phyloP scores from a whole-genome alignment of 1,140 invertebrate genomes.

The Cyclina sinensis region DNA sequence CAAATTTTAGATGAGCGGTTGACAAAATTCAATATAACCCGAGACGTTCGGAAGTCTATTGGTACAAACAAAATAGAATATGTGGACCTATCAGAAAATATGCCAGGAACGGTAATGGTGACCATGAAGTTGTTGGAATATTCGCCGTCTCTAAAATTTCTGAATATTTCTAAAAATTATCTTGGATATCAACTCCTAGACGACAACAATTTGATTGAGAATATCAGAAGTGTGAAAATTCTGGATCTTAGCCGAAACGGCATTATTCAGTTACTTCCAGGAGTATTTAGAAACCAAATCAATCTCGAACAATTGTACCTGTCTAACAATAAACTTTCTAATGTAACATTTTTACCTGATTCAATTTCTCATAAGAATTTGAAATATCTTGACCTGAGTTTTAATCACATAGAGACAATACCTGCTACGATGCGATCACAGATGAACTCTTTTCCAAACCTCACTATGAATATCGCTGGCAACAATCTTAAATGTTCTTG shows the following conservation, averaged over 20 bases:
- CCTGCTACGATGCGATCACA: neutral
- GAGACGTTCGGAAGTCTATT: neutral
- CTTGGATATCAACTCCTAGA: neutral
- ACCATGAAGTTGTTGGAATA: neutral
- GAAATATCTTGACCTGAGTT: neutral
- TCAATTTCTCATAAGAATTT: neutral
- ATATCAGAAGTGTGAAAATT: neutral
- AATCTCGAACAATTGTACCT: neutral
- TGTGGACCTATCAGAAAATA: neutral
- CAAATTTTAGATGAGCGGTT: neutral
- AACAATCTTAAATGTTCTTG: conserved; percentile 10
- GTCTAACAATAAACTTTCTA: neutral
- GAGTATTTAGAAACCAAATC: neutral
- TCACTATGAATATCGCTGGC: neutral
- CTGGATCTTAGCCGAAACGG: neutral
- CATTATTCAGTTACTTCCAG: neutral
- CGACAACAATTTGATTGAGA: neutral
- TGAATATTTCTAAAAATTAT: conserved; percentile 1
- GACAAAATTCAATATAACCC: neutral
- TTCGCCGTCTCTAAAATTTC: neutral
- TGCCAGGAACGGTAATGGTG: neutral
- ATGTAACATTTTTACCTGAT: neutral
- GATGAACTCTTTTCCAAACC: neutral
- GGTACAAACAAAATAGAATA: neutral
- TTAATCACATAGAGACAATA: neutral